Evolutionary conservation across 2,888 invertebrate species (phyloP).

Genomic region (Meloe dianella): DNA sequence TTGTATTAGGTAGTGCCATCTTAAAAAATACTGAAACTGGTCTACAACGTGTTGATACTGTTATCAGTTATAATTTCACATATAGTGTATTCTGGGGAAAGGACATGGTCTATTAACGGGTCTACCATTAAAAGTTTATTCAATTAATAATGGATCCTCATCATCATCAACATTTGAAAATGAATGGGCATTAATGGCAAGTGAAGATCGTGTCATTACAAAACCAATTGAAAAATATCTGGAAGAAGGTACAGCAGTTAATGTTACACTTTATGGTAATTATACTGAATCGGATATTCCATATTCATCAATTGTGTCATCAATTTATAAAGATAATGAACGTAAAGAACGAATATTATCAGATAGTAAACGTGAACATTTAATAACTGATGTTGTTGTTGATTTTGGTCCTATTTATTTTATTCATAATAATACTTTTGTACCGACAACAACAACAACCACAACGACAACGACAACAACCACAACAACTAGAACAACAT

Average conservation of each 20-base stretch:
- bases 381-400: constrained; percentile 71
- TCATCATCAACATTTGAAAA: constrained; percentile 64
- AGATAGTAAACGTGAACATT: constrained; percentile 70
- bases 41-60: constrained; percentile 71
- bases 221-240: constrained; percentile 66
- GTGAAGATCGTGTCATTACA: constrained; percentile 64
- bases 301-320: constrained; percentile 74
- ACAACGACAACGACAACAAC: constrained; percentile 63
- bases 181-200: constrained; percentile 70
- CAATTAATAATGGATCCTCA: constrained; percentile 67
- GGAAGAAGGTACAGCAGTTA: constrained; percentile 83
- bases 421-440: constrained; percentile 74
- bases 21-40: constrained; percentile 59
- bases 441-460: constrained; percentile 77
- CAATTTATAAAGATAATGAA: constrained; percentile 70
- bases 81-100: constrained; percentile 82
- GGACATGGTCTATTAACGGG: constrained; percentile 76
- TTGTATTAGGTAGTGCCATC: constrained; percentile 56
- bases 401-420: constrained; percentile 81
- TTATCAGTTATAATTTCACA: constrained; percentile 74
- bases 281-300: constrained; percentile 76
- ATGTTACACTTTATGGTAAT: constrained; percentile 78
- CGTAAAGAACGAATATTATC: constrained; percentile 66
- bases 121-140: constrained; percentile 68
- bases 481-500: constrained; percentile 62